Conservation (phyloP, 2,113 vertebrate genomes). For the Sisor rabdophorus region DNA sequence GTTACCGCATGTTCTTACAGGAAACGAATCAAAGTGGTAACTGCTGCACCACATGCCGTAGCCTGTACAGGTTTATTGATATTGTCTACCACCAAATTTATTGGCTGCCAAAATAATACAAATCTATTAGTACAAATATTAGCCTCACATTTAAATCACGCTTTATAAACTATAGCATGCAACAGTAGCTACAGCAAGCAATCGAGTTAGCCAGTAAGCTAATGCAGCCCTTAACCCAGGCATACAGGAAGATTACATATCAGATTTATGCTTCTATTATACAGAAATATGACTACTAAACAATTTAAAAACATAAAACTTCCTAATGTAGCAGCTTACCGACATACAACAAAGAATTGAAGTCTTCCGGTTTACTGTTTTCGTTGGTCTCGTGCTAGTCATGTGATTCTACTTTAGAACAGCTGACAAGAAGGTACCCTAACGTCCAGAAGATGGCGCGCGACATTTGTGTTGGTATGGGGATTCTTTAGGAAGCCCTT, state of each 20-base stretch:
- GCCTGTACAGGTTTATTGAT: not conserved
- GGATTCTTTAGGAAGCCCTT: no score
- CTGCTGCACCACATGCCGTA: not conserved
- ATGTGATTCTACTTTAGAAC: constrained; percentile 4
- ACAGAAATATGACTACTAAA: not conserved
- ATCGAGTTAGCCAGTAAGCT: not conserved
- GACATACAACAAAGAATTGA: not conserved
- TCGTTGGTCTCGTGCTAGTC: not conserved
- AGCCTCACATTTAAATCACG: not conserved
- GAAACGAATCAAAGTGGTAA: not conserved
- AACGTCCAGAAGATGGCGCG: constrained; percentile 2
- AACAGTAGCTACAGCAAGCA: not conserved
- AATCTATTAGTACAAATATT: not conserved
- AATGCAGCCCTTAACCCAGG: not conserved
- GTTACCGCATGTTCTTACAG: not conserved
- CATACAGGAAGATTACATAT: not conserved
- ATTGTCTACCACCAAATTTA: not conserved
- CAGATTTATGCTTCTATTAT: no score
- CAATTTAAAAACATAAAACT: not conserved
- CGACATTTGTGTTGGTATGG: no score
- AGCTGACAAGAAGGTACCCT: not conserved
- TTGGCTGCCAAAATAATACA: not conserved
- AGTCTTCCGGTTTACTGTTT: constrained; percentile 13
- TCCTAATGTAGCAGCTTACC: not conserved
- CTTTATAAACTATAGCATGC: not conserved